Evolutionary conservation across 2,888 invertebrate genomes (phyloP).

Genomic region (Pyrgus malvae): DNA sequence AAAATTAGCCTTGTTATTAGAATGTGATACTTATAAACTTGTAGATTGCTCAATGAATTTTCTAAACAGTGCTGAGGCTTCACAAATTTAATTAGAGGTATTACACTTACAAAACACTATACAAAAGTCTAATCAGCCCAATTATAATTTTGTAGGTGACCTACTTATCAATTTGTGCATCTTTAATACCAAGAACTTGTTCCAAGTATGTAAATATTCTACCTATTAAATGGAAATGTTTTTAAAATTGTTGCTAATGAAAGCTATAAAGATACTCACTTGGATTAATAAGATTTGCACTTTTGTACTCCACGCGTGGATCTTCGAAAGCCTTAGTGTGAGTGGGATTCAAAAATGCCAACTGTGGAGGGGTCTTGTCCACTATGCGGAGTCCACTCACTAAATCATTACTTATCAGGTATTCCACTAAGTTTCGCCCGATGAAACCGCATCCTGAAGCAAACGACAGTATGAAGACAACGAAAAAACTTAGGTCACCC

Average conservation of each 20-base stretch:
- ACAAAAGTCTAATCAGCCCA: slow-evolving; percentile 8
- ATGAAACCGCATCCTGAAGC: slow-evolving; percentile 95
- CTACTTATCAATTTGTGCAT: not conserved
- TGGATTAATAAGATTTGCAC: slow-evolving; percentile 94
- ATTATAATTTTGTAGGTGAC: slow-evolving; percentile 3
- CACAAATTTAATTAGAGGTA: slow-evolving; percentile 10
- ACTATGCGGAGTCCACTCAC: slow-evolving; percentile 89
- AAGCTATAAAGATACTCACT: slow-evolving; percentile 80
- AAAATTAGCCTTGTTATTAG: not conserved
- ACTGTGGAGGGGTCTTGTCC: slow-evolving; percentile 96
- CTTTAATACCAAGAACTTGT: not conserved
- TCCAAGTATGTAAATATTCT: not conserved
- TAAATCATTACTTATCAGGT: slow-evolving; percentile 89
- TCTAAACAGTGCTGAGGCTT: not conserved
- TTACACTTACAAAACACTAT: slow-evolving; percentile 4
- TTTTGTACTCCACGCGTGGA: slow-evolving; percentile 91
- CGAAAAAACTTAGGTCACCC: slow-evolving; percentile 45
- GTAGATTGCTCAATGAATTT: not conserved
- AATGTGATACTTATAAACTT: not conserved
- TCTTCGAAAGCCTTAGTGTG: slow-evolving; percentile 88
- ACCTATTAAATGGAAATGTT: not conserved
- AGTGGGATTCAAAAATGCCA: slow-evolving; percentile 91
- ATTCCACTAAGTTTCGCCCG: slow-evolving; percentile 92
- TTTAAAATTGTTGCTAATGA: not conserved
- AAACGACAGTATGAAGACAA: slow-evolving; percentile 44